Conservation (phyloP, 2,797 vertebrate species). For the Rhabdophis nuchalis region DNA sequence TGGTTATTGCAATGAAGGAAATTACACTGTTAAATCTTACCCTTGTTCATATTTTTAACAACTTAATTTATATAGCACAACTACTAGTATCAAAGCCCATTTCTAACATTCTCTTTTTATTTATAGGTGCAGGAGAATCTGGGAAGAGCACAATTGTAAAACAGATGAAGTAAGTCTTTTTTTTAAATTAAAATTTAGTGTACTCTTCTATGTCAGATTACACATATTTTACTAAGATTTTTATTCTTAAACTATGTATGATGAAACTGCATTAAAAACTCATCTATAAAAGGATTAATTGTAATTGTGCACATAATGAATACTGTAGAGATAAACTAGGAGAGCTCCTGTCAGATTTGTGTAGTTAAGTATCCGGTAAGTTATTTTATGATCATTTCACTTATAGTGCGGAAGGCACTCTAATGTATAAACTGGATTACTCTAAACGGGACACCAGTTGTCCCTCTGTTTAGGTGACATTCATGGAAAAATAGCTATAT, state of each 20-base stretch:
- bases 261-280: background rate
- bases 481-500: background rate
- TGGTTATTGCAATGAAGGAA: background rate
- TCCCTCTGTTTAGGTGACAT: background rate
- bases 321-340: background rate
- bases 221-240: background rate
- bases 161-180: constrained; percentile 71
- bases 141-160: constrained; percentile 78
- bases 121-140: constrained; percentile 73
- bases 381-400: background rate
- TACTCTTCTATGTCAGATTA: background rate
- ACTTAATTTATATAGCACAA: background rate
- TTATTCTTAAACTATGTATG: background rate
- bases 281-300: background rate
- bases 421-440: background rate
- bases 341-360: background rate
- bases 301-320: background rate
- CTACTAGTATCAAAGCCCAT: background rate
- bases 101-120: constrained; percentile 38
- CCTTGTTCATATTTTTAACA: background rate
- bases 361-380: background rate
- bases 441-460: background rate
- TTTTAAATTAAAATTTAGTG: background rate
- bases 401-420: background rate
- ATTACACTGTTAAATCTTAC: background rate